Base-by-base conservation (phyloP, 1,140 invertebrate species). In the Maniola jurtina region DNA sequence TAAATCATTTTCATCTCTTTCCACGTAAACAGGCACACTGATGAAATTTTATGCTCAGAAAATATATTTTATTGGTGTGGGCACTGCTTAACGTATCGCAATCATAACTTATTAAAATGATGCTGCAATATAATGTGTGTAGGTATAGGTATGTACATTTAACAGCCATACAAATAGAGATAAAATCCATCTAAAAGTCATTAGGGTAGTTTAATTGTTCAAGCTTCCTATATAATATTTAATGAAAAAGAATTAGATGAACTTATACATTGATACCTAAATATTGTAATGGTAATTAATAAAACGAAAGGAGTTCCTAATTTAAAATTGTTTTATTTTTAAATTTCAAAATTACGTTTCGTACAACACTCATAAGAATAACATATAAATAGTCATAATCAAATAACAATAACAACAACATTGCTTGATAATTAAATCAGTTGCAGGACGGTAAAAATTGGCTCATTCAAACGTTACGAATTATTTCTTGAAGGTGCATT, bases 401-500 rank as follows among this genome's bases (percentile, higher is more conserved):
- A 47, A 60, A 35, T 61, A 61, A 61, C 35, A 57, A 57, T 61
- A 61, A 61, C 34, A 54, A 54, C 52, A 57, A 57, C 14, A 40
- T 57, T 57, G 5, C n/a, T 48, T 14, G 47, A 61, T 14, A 25
- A 36, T 16, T 35, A 47, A 61, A 50, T 47, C 59, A 48, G 8
- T 36, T 14, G 38, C 57, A 60, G 66, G 61, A 68, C 66, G 66
- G 66, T 47, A 45, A 56, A 47, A 40, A 8, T 61, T 62, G 38
- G 40, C n/a, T 58, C 16, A 55, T 38, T 66, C 48, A 50, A 48
- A 42, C 4, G 25, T 60, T n/a, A 40, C 25, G 13, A 14, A 40
- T 66, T 60, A 66, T 35, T 66, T 16, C 58, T 77, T 79, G 67
- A 80, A 69, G 60, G 68, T 77, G 75, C 75, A 80, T 56, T 75